Evolutionary conservation across 2,888 invertebrate genomes (phyloP).

Genomic region (Parascotia fuliginaria): DNA sequence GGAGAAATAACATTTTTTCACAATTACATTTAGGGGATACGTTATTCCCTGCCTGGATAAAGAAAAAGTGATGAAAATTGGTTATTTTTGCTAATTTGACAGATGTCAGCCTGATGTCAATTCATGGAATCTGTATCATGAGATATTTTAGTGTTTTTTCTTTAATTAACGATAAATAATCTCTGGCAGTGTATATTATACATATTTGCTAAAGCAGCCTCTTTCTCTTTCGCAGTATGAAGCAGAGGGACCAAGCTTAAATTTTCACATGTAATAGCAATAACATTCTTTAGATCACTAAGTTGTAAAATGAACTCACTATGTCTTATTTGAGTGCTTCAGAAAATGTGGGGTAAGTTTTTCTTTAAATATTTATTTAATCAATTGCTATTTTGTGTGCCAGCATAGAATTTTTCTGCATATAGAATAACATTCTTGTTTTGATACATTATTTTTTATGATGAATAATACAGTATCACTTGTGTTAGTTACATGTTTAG

Average conservation of each 20-base stretch:
- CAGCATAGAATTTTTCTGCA: neutral
- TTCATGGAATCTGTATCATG: conserved; percentile 55
- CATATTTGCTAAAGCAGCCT: conserved; percentile 11
- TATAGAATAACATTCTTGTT: neutral
- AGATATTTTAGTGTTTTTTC: conserved; percentile 58
- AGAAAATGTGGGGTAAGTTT: conserved; percentile 83
- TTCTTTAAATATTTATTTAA: neutral
- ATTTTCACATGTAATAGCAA: conserved; percentile 58
- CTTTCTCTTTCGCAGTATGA: conserved; percentile 67
- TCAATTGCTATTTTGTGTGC: neutral
- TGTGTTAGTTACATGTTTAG: neutral
- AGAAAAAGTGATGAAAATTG: conserved; percentile 37
- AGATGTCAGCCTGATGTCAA: conserved; percentile 75
- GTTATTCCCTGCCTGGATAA: conserved; percentile 3
- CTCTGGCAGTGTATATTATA: conserved; percentile 25
- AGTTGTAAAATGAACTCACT: conserved; percentile 80
- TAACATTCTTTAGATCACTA: conserved; percentile 63
- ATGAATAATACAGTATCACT: neutral
- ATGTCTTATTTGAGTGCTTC: conserved; percentile 85
- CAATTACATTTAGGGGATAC: neutral
- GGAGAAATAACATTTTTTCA: conserved; percentile 20
- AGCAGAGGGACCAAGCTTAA: conserved; percentile 73
- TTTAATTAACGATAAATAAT: conserved; percentile 43
- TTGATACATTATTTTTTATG: neutral
- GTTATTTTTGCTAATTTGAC: conserved; percentile 61